These are phyloP conservation scores for Drymodes brunneopygia DNA, from an alignment of 2,113 vertebrate genomes.

Conservation along the genomic window DNA sequence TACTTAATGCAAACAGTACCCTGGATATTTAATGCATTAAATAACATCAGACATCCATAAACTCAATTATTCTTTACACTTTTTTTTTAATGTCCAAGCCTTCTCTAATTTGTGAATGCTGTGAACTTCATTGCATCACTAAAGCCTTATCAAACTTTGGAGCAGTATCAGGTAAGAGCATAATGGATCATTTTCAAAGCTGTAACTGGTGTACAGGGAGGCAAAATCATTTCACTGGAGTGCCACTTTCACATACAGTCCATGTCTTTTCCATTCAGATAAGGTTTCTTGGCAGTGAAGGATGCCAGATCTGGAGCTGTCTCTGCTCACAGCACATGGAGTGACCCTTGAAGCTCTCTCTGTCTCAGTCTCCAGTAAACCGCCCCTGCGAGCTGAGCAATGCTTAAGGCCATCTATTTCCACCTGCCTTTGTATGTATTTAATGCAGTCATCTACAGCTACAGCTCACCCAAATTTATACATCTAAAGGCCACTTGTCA, in stretches of 20 bases:
- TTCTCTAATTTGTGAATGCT: background rate
- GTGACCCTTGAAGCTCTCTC: background rate
- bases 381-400: background rate
- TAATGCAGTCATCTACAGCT: background rate
- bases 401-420: background rate
- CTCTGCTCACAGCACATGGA: background rate
- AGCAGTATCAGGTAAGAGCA: background rate
- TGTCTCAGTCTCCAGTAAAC: background rate
- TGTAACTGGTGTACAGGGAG: background rate
- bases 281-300: background rate
- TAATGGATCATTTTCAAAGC: background rate
- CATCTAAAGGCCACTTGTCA: conserved; percentile 36
- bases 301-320: background rate
- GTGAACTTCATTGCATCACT: background rate
- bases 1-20: background rate
- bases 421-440: background rate
- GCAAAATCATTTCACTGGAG: background rate
- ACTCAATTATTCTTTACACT: background rate
- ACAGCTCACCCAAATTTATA: background rate
- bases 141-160: background rate
- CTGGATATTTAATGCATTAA: background rate
- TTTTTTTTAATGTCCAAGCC: background rate
- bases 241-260: background rate
- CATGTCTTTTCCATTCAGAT: background rate
- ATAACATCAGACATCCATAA: background rate